These are phyloP conservation scores for Microplitis demolitor DNA, from an alignment of 1,140 invertebrate species.

Conservation along the genomic window DNA sequence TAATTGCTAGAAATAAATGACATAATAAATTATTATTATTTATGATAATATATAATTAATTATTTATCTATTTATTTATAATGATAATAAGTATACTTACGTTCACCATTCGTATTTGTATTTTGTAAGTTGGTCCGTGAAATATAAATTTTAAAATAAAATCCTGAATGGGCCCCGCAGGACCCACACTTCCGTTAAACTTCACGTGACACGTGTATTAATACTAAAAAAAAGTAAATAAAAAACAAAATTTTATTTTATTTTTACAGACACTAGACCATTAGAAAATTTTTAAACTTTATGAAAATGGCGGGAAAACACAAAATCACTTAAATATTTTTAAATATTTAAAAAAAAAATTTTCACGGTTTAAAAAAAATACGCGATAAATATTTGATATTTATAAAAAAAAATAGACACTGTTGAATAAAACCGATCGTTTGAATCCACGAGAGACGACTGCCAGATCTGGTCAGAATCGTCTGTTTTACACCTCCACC, in stretches of 20 bases:
- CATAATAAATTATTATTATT: neutral
- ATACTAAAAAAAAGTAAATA: neutral
- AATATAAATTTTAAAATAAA: neutral
- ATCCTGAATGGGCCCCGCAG: constrained; percentile 8
- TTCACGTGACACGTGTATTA: neutral
- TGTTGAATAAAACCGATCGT: neutral
- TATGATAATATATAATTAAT: neutral
- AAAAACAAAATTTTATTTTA: neutral
- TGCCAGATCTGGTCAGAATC: constrained; percentile 14
- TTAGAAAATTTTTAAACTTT: too few relatives aligned
- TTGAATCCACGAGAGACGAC: constrained; percentile 17
- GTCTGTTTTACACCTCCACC: neutral
- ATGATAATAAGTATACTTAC: constrained; percentile 1
- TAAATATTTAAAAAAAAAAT: neutral
- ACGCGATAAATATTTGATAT: too few relatives aligned
- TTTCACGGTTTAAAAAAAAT: neutral
- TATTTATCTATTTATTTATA: neutral
- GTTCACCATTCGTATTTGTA: constrained; percentile 18
- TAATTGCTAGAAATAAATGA: neutral
- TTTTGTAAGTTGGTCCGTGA: neutral
- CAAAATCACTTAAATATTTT: neutral
- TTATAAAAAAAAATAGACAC: neutral
- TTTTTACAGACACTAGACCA: neutral
- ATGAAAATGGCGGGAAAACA: neutral
- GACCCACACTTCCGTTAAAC: constrained; percentile 9